A percentile compares a stretch with the other conserved stretches of the same genome.
phyloP scores from a whole-genome alignment of 2,888 invertebrate genomes.

The Lepidocyrtinus sp. region DNA sequence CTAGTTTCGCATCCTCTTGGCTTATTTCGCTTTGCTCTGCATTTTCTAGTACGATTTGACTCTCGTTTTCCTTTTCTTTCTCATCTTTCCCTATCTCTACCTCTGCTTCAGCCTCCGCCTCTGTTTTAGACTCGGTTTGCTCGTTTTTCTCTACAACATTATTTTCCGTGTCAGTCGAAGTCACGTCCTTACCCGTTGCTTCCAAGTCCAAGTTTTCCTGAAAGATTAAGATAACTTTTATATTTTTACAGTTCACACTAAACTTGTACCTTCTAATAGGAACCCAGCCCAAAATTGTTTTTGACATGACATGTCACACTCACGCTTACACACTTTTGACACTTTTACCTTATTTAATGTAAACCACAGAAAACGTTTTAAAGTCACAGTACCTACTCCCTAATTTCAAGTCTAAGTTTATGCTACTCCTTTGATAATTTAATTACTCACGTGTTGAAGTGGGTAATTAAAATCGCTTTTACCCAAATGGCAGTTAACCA shows the following conservation, averaged over 20 bases:
- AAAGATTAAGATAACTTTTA: too few relatives aligned
- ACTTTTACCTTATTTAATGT: neutral
- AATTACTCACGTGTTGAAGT: neutral
- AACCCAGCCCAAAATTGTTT: too few relatives aligned
- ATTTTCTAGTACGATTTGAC: neutral
- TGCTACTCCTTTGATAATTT: neutral
- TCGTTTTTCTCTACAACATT: conserved; percentile 54
- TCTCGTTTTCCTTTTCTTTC: too few relatives aligned
- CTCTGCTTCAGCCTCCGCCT: conserved; percentile 17
- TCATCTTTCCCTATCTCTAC: neutral
- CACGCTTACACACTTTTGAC: too few relatives aligned
- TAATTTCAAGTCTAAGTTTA: neutral
- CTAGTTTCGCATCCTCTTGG: too few relatives aligned
- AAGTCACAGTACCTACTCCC: neutral
- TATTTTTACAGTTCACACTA: too few relatives aligned
- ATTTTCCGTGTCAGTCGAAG: conserved; percentile 48
- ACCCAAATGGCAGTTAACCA: neutral
- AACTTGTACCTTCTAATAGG: too few relatives aligned
- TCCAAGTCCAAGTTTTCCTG: conserved; percentile 59
- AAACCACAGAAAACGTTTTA: neutral
- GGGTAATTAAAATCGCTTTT: too few relatives aligned
- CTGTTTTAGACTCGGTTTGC: neutral
- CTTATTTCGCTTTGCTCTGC: too few relatives aligned
- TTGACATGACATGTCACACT: too few relatives aligned
- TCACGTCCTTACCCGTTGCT: conserved; percentile 31